phyloP scores from a whole-genome alignment of 35 echinoderm and acorn worm species.

The Lytechinus variegatus region DNA sequence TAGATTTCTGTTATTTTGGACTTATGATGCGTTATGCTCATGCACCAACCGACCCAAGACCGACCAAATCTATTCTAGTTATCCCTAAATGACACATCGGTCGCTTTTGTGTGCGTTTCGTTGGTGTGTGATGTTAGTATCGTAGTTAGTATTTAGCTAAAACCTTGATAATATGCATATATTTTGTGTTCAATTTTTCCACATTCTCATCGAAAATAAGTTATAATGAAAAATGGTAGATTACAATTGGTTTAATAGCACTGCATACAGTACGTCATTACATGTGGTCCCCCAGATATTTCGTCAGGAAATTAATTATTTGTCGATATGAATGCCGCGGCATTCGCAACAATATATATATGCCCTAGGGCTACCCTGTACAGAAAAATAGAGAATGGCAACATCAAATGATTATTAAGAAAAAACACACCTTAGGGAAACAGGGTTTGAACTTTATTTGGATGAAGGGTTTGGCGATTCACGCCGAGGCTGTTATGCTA shows the following conservation, averaged over 20 bases:
- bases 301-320: conserved; percentile 14
- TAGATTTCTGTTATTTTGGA: not conserved
- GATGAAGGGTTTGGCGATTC: not conserved
- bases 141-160: no score
- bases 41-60: no score
- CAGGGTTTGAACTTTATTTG: not conserved
- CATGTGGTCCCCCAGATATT: not conserved
- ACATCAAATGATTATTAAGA: conserved; percentile 6
- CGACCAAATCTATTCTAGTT: no score
- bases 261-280: not conserved
- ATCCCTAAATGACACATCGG: no score
- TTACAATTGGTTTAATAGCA: not conserved
- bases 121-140: no score
- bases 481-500: not conserved
- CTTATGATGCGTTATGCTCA: no score
- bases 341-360: not conserved
- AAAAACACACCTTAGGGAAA: not conserved
- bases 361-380: not conserved
- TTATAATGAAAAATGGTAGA: not conserved
- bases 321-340: not conserved
- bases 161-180: no score
- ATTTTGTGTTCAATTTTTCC: no score
- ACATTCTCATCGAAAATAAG: not conserved
- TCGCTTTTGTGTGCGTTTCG: no score
- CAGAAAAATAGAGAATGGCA: not conserved